Conservation (phyloP, 1,140 invertebrate species). For the Ctenoplectra terminalis region DNA sequence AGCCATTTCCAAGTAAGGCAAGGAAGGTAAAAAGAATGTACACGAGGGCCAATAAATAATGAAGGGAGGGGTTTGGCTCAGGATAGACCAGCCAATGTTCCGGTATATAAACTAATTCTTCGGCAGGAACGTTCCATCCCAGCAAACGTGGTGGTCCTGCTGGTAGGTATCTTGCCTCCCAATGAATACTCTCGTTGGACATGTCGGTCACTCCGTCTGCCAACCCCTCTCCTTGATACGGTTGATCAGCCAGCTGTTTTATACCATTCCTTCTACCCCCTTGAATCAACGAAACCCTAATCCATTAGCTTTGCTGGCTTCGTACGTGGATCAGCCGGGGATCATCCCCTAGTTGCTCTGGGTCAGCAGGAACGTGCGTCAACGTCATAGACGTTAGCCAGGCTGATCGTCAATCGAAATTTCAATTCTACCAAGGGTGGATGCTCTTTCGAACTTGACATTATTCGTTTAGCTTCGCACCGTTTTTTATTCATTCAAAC, state of each 20-base stretch:
- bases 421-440: background rate
- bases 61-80: slow-evolving; percentile 91
- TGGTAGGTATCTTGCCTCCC: slow-evolving; percentile 78
- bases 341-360: slow-evolving; percentile 77
- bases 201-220: slow-evolving; percentile 73
- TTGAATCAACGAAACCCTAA: slow-evolving; percentile 58
- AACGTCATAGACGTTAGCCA: slow-evolving; percentile 75
- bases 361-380: slow-evolving; percentile 74
- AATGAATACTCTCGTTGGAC: slow-evolving; percentile 76
- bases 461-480: no score
- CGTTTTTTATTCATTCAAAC: background rate
- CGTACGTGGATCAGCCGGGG: slow-evolving; percentile 73
- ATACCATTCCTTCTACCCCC: slow-evolving; percentile 45
- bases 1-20: slow-evolving; percentile 91
- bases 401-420: slow-evolving; percentile 9
- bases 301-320: slow-evolving; percentile 76
- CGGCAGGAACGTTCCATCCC: slow-evolving; percentile 90
- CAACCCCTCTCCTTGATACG: slow-evolving; percentile 74
- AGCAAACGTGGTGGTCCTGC: slow-evolving; percentile 84
- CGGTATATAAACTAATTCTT: slow-evolving; percentile 89
- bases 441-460: background rate
- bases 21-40: slow-evolving; percentile 92
- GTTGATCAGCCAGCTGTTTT: slow-evolving; percentile 32
- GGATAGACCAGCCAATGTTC: slow-evolving; percentile 92
- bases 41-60: slow-evolving; percentile 91